Evolutionary conservation across 2,113 vertebrate genomes (phyloP), one percentile per base, ranked within the genome.

Genomic region (Cephalopterus ornatus): DNA sequence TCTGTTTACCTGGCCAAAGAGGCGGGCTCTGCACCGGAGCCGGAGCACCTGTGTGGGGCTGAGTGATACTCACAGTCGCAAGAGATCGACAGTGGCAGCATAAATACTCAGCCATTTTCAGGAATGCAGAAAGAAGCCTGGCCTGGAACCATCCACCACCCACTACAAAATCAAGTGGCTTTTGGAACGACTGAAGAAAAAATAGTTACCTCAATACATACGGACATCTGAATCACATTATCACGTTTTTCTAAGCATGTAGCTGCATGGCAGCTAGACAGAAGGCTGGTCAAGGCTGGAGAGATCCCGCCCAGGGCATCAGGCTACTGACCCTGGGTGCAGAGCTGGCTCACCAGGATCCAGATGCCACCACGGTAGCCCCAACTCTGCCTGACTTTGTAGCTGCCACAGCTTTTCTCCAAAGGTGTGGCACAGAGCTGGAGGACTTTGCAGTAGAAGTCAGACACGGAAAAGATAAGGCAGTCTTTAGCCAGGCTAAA

Each of bases 41-140:
- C 0, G 0, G 10, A 88, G 74, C 78, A 88, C 81, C 95, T 88
- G 47, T 14, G 58, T 5, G 4, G 46, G 42, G 63, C 71, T 23
- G 30, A 44, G 33, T 5, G 7, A 42, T 3, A 58, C 8, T 2
- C 0, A 0, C 35, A 22, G 42, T 14, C 0, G 0, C 3, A 1
- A 44, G n/a, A 35, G 9, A 32, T 24, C 6, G 65, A 62, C 1
- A 0, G 47, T 85, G 4, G 1, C 6, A 0, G 61, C 66, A 65
- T 8, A 4, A 42, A 72, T 2, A 28, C 50, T 37, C 1, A 0
- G n/a, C 14, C 32, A 4, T 46, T 46, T 46, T 20, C 1, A 11
- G 55, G 42, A 92, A 74, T 1, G 59, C 68, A 95, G 70, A 39
- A 56, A 26, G 61, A 44, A 85, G 58, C 58, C 44, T 32, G 30